Evolutionary conservation across 2,113 vertebrate genomes (phyloP).

Genomic region (Vidua macroura): DNA sequence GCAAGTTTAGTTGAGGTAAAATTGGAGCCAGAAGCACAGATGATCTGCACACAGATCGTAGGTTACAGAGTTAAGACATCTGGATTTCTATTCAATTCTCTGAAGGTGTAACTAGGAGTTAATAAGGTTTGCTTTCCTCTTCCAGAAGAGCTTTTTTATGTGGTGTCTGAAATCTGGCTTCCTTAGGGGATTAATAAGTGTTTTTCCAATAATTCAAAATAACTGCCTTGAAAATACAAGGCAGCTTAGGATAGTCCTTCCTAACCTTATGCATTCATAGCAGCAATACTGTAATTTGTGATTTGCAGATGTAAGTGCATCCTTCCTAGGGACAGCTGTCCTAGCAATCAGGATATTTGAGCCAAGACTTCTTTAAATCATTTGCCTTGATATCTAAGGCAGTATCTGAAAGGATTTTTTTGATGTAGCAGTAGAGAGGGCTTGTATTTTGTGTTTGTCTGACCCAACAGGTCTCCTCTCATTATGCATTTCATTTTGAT

Average conservation of each 20-base stretch:
- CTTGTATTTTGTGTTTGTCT: not conserved
- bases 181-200: not conserved
- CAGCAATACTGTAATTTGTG: not conserved
- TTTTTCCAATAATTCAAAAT: slow-evolving; percentile 21
- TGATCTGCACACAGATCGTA: not conserved
- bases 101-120: not conserved
- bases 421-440: not conserved
- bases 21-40: not conserved
- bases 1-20: not conserved
- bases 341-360: not conserved
- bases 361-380: not conserved
- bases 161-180: not conserved
- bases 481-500: not conserved
- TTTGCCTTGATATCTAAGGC: not conserved
- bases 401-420: not conserved
- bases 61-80: not conserved
- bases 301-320: not conserved
- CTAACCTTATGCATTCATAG: not conserved
- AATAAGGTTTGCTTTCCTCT: slow-evolving; percentile 9
- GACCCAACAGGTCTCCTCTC: not conserved
- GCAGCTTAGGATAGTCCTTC: not conserved
- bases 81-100: not conserved
- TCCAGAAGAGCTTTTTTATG: not conserved
- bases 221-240: not conserved
- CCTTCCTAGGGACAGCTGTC: not conserved